A percentile compares a stretch with the other conserved stretches of the same genome.
phyloP scores from a whole-genome alignment of 2,888 invertebrate genomes.

The Rhopalosiphum nymphaeae region DNA sequence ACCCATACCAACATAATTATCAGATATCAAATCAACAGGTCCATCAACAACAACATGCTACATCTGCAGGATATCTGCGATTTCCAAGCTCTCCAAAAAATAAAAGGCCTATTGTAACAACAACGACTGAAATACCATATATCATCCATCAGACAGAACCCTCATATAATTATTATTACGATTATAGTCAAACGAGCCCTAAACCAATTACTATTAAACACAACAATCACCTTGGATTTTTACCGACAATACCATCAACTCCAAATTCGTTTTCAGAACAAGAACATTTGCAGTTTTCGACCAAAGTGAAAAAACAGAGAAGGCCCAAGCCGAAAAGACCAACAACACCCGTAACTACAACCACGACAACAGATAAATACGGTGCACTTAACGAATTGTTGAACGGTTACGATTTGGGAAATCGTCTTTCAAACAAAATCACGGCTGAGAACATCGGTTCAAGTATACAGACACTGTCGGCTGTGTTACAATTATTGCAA shows the following conservation, averaged over 20 bases:
- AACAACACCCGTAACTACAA: constrained; percentile 27
- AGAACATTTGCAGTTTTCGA: background rate
- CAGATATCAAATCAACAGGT: background rate
- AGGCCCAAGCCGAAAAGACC: constrained; percentile 50
- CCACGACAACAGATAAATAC: constrained; percentile 53
- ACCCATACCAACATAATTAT: constrained; percentile 9
- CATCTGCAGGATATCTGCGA: constrained; percentile 31
- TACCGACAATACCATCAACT: constrained; percentile 40
- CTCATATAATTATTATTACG: constrained; percentile 37
- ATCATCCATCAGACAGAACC: constrained; percentile 18
- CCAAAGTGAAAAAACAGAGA: constrained; percentile 43
- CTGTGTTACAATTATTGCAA: constrained; percentile 80
- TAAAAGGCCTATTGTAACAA: constrained; percentile 37
- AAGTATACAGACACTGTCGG: constrained; percentile 82
- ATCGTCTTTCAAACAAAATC: constrained; percentile 82
- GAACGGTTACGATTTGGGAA: constrained; percentile 81
- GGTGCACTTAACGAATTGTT: constrained; percentile 74
- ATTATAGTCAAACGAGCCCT: constrained; percentile 37
- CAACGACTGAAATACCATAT: constrained; percentile 46
- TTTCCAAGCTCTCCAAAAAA: constrained; percentile 51
- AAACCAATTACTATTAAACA: constrained; percentile 14
- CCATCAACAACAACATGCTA: constrained; percentile 21
- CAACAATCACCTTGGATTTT: background rate
- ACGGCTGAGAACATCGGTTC: constrained; percentile 84
- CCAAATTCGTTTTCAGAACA: background rate